Evolutionary conservation across 2,113 vertebrate species (phyloP), one percentile per base, ranked within the genome.

Genomic region (Hippolais icterina): DNA sequence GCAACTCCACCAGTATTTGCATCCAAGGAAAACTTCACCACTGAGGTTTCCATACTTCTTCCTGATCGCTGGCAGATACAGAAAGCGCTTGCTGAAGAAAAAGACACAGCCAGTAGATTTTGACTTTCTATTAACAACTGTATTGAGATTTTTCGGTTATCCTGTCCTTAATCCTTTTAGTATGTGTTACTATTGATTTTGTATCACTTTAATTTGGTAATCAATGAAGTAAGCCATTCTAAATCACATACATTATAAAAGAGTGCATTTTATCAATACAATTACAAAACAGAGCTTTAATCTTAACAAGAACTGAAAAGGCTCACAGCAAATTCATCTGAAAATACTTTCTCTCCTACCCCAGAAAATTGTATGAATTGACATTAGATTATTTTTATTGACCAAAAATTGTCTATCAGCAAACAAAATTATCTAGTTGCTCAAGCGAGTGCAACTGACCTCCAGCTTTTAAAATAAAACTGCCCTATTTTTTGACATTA

Each of bases 171-270:
- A 94, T 94, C 93, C 89, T 84, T 97, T 97, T 94, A 96, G 89
- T 93, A 94, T 6, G 86, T 94, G 95, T 96, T 94, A 57, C 79
- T 93, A 97, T 95, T 95, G 94, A 97, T 97, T 95, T 96, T 96
- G 69, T 93, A 96, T 94, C 94, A 96, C 93, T 96, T 96, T 89
- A 96, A 97, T 96, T 97, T 96, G 93, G 77, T 87, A 96, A 96
- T 97, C 94, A 91, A 97, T 96, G 78, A 91, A 95, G 72, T 90
- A 92, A 89, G 89, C 74, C 94, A 89, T 82, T 96, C 95, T 96
- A 97, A 94, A 94, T 94, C 89, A 96, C 93, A 95, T 95, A 91
- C 66, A 90, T 93, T 94, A 93, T 89, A 95, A 91, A 89, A 95
- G 69, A 95, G 72, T 87, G 53, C 81, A 87, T 96, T 96, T 96